phyloP scores from a whole-genome alignment of 1,140 invertebrate genomes.

The Parapsyche elsis region DNA sequence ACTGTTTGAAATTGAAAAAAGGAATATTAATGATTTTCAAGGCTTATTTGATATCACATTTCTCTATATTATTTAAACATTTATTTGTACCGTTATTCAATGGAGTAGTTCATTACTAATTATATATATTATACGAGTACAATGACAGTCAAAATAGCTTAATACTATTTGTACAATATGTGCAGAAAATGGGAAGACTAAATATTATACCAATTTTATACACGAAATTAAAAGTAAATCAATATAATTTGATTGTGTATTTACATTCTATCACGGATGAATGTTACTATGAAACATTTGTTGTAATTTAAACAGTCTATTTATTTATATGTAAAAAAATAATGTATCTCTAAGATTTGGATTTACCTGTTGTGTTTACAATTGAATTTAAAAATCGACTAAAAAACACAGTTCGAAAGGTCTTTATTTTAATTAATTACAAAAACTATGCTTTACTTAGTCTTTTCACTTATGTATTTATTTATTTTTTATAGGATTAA shows the following conservation, averaged over 20 bases:
- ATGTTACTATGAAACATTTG: no score
- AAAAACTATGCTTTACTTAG: no score
- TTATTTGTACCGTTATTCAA: slow-evolving; percentile 21
- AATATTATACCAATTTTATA: slow-evolving; percentile 5
- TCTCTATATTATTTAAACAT: background rate
- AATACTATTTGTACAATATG: slow-evolving; percentile 49
- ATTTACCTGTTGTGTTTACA: background rate
- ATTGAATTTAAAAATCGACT: no score
- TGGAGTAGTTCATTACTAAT: background rate
- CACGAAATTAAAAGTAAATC: background rate
- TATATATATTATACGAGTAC: slow-evolving; percentile 6
- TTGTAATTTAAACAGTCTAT: no score
- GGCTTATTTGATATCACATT: slow-evolving; percentile 30
- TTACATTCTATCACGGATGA: background rate
- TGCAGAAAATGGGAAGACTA: slow-evolving; percentile 44
- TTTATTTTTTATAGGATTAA: slow-evolving; percentile 22
- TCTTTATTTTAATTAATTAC: no score
- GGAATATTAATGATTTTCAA: background rate
- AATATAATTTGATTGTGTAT: background rate
- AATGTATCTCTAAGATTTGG: background rate
- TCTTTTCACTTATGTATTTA: background rate
- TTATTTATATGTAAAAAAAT: no score
- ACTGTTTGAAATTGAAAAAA: background rate
- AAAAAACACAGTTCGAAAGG: no score
- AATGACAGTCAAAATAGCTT: slow-evolving; percentile 39